Percentiles rank a stretch among this genome's conserved stretches.
Conservation (phyloP, 2,113 vertebrate genomes). For the human (Homo sapiens) region DNA sequence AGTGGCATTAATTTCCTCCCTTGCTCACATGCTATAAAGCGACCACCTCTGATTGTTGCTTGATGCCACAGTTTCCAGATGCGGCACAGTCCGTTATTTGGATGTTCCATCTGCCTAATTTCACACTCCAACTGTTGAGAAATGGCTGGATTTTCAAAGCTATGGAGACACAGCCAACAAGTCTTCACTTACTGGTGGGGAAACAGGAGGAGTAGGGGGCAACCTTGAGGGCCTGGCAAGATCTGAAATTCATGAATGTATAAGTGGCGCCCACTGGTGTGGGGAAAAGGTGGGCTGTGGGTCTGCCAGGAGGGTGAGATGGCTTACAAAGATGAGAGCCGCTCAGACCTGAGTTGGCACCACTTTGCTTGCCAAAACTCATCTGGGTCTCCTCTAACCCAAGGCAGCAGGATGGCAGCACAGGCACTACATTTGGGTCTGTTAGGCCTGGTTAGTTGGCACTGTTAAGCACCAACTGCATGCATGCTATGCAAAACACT, state of each 20-base stretch:
- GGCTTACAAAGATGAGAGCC: background rate
- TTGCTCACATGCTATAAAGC: background rate
- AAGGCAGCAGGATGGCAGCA: background rate
- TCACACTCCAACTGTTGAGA: slow-evolving; percentile 47
- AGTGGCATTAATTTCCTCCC: background rate
- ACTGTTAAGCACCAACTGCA: background rate
- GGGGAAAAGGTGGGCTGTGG: background rate
- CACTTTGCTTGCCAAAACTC: background rate
- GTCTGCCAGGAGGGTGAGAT: background rate
- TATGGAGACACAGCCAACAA: background rate
- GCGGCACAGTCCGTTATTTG: background rate
- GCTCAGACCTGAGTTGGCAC: background rate
- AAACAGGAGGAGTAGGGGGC: background rate
- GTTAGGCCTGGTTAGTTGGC: background rate
- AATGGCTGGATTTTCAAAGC: background rate
- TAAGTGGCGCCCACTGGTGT: background rate
- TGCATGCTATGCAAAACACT: background rate
- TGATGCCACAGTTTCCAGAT: background rate
- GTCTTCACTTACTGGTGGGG: background rate
- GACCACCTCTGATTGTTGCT: background rate
- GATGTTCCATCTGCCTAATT: slow-evolving; percentile 37
- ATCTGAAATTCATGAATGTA: background rate
- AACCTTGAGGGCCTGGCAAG: background rate
- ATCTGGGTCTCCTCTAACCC: background rate
- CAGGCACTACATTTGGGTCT: background rate